Conservation (phyloP, 2,888 invertebrate species). For the Cybosia mesomella region DNA sequence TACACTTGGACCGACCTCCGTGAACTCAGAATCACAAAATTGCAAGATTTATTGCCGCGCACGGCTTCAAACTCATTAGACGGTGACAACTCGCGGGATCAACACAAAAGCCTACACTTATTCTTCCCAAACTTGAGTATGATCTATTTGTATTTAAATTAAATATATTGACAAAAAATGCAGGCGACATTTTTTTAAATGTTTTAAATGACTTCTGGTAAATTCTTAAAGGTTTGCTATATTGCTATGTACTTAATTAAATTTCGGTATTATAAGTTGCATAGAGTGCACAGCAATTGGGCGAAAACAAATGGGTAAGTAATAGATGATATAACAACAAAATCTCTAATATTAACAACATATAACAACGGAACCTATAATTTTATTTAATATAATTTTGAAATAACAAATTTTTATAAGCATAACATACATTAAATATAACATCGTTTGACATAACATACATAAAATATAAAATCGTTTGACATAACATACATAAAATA, state of each 20-base stretch:
- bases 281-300: background rate
- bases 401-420: too few relatives aligned
- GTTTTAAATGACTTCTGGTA: background rate
- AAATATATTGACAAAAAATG: background rate
- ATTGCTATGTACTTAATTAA: background rate
- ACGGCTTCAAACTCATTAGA: slow-evolving; percentile 77
- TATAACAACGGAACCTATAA: too few relatives aligned
- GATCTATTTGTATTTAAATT: slow-evolving; percentile 10
- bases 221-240: background rate
- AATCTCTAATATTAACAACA: too few relatives aligned
- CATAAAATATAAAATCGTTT: too few relatives aligned
- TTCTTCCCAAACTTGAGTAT: slow-evolving; percentile 6
- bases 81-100: slow-evolving; percentile 65
- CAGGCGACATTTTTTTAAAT: background rate
- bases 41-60: slow-evolving; percentile 73
- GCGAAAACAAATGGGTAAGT: background rate
- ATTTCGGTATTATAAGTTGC: background rate
- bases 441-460: too few relatives aligned
- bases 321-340: too few relatives aligned
- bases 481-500: too few relatives aligned
- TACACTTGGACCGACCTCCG: slow-evolving; percentile 39
- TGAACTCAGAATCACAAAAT: slow-evolving; percentile 68
- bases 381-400: too few relatives aligned
- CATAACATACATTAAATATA: too few relatives aligned
- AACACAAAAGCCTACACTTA: slow-evolving; percentile 41